Conservation (phyloP, 2,888 invertebrate genomes). For the Mesoligia furuncula region DNA sequence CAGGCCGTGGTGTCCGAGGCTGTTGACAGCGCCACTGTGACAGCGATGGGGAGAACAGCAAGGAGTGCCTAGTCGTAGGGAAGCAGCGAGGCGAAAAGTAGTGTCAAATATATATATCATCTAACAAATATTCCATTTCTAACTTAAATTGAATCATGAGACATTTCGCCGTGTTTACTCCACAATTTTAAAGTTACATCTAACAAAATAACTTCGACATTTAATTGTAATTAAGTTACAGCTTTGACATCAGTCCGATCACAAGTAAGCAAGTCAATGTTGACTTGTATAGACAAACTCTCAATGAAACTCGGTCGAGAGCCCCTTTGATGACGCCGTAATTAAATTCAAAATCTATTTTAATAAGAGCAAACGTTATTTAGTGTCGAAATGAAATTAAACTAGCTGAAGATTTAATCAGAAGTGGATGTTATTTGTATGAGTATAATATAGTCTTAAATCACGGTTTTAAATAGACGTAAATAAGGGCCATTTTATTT, state of each 20-base stretch:
- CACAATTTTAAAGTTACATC: slow-evolving; percentile 1
- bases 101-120: too few species aligned
- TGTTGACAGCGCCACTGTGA: too few species aligned
- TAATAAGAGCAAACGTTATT: slow-evolving; percentile 34
- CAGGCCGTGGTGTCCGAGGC: too few species aligned
- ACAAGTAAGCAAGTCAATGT: slow-evolving; percentile 42
- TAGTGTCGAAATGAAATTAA: neutral
- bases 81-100: too few species aligned
- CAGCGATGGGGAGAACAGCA: too few species aligned
- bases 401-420: neutral
- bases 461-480: neutral
- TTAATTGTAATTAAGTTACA: slow-evolving; percentile 42
- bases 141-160: neutral
- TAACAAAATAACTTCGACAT: slow-evolving; percentile 18
- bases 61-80: too few species aligned
- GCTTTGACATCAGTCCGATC: slow-evolving; percentile 37
- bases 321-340: slow-evolving; percentile 45
- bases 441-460: neutral
- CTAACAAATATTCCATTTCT: neutral
- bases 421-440: neutral
- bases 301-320: slow-evolving; percentile 40
- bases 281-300: slow-evolving; percentile 40
- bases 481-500: neutral
- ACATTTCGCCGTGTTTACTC: neutral
- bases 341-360: slow-evolving; percentile 54